phyloP scores from a whole-genome alignment of 2,797 vertebrate species.

The Mormyrus proboscirostris region DNA sequence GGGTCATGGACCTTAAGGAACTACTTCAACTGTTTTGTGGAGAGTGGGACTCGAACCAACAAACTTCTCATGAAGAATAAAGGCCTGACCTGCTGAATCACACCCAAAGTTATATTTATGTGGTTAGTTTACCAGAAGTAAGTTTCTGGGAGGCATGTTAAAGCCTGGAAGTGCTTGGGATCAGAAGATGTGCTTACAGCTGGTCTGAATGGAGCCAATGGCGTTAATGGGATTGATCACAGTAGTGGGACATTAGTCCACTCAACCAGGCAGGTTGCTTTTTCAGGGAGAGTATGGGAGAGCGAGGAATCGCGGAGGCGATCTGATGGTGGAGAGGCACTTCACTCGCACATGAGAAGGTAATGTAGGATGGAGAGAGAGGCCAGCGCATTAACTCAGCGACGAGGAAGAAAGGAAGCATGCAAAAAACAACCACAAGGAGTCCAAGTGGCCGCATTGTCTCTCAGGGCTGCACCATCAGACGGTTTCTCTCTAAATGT shows the following conservation, averaged over 20 bases:
- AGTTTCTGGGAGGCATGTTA: neutral
- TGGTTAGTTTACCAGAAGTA: neutral
- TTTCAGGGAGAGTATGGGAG: neutral
- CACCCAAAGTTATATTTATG: neutral
- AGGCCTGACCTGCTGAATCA: neutral
- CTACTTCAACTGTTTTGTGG: neutral
- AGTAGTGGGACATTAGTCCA: neutral
- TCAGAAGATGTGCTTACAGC: neutral
- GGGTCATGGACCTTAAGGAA: neutral
- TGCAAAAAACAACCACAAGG: neutral
- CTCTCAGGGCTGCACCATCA: neutral
- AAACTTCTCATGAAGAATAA: neutral
- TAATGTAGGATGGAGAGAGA: neutral
- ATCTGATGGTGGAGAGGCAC: neutral
- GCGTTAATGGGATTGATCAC: neutral
- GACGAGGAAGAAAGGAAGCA: neutral
- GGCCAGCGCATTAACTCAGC: neutral
- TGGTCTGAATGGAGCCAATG: neutral
- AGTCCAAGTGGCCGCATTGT: neutral
- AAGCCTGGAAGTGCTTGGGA: neutral
- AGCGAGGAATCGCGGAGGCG: neutral
- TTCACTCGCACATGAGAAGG: neutral
- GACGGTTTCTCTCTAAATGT: neutral
- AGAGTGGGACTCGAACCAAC: neutral
- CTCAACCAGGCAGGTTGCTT: neutral